phyloP scores from a whole-genome alignment of 2,888 invertebrate species.

The Tineola bisselliella region DNA sequence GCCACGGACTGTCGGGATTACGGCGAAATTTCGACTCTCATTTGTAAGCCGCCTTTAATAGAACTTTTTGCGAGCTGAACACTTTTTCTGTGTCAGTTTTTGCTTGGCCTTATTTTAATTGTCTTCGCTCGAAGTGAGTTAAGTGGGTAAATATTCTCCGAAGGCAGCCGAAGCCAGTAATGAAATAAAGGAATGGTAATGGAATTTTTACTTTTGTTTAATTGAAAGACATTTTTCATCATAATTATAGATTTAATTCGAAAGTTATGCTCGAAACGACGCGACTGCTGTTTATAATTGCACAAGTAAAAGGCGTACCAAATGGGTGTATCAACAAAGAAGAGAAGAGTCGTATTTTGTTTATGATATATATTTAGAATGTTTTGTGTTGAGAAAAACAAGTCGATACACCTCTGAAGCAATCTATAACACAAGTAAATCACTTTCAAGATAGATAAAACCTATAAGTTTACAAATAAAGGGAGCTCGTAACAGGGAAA shows the following conservation, averaged over 20 bases:
- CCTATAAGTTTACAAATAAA: constrained; percentile 13
- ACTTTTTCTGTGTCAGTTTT: constrained; percentile 52
- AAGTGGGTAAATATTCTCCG: constrained; percentile 14
- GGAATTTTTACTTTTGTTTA: constrained; percentile 11
- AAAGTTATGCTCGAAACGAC: background rate
- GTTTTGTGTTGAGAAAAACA: background rate
- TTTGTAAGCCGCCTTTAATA: constrained; percentile 55
- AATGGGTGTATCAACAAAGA: background rate
- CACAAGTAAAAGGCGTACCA: background rate
- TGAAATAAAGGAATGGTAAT: constrained; percentile 9
- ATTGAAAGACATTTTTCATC: constrained; percentile 13
- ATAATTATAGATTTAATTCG: constrained; percentile 13
- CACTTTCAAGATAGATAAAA: constrained; percentile 8
- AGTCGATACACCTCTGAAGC: background rate
- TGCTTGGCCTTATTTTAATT: constrained; percentile 48
- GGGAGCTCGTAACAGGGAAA: constrained; percentile 5
- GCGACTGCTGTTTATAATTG: constrained; percentile 13
- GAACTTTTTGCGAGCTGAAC: constrained; percentile 50
- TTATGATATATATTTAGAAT: background rate
- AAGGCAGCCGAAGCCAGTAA: background rate
- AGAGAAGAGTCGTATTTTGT: background rate
- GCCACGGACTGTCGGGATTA: constrained; percentile 36
- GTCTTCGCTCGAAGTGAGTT: constrained; percentile 28
- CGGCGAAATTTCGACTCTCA: constrained; percentile 35
- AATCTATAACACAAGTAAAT: constrained; percentile 9